Conservation (phyloP, 2,113 vertebrate species). For the Barnardius zonarius region DNA sequence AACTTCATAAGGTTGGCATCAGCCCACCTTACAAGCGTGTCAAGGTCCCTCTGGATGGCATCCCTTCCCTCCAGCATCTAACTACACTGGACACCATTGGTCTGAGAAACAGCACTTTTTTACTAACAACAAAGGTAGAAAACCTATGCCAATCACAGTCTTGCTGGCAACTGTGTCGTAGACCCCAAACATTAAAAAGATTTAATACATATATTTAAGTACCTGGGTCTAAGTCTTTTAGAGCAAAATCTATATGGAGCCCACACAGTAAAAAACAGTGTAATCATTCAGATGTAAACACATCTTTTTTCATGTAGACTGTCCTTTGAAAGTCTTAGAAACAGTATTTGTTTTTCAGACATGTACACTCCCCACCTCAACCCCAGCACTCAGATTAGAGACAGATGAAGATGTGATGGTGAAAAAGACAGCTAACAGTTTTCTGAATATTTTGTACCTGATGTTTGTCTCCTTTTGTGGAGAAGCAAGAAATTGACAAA, state of each 20-base stretch:
- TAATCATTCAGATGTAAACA: not conserved
- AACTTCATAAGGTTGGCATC: no score
- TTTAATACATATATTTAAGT: not conserved
- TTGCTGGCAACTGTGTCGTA: not conserved
- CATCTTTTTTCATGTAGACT: not conserved
- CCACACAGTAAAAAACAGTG: not conserved
- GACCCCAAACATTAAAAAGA: not conserved
- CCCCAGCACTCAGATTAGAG: not conserved
- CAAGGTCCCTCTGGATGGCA: no score
- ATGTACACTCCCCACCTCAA: not conserved
- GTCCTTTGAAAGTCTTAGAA: not conserved
- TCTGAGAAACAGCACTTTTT: not conserved
- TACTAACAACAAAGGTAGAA: not conserved
- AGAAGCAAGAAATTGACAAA: constrained; percentile 31
- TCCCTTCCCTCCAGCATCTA: not conserved
- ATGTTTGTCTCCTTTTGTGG: not conserved
- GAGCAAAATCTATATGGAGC: not conserved
- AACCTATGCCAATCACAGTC: not conserved
- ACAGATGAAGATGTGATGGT: not conserved
- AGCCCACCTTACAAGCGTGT: no score
- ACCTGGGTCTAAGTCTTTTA: not conserved
- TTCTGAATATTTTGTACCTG: not conserved
- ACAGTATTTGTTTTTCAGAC: not conserved
- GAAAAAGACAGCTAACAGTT: not conserved
- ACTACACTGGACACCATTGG: not conserved